These are phyloP conservation scores for Mallotus villosus DNA, from an alignment of 2,797 vertebrate species.

Conservation along the genomic window DNA sequence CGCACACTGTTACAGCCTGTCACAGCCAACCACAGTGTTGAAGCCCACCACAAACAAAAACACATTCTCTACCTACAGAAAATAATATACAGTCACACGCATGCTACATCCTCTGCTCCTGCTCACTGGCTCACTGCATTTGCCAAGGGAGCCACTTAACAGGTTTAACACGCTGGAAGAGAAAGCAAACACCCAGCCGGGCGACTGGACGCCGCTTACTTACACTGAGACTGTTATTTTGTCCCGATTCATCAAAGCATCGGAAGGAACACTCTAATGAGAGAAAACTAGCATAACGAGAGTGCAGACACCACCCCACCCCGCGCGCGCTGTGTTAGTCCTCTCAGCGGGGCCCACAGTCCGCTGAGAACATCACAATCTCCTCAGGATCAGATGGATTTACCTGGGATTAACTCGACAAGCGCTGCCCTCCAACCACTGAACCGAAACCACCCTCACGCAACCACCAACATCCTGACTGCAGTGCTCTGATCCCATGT, in stretches of 20 bases:
- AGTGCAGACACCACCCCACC: conserved; percentile 25
- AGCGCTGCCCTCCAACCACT: conserved; percentile 36
- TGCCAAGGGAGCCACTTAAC: conserved; percentile 41
- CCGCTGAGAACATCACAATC: conserved; percentile 68
- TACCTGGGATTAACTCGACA: conserved; percentile 68
- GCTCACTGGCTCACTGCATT: conserved; percentile 29
- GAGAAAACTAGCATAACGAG: conserved; percentile 49
- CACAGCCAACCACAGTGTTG: conserved; percentile 8
- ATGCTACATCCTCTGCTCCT: conserved; percentile 11
- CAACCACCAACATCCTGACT: conserved; percentile 2
- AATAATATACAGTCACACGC: not conserved
- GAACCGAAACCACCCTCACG: conserved; percentile 15
- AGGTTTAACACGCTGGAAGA: conserved; percentile 41
- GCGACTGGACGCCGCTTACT: conserved; percentile 58
- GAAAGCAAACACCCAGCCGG: conserved; percentile 34
- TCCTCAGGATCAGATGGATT: conserved; percentile 74
- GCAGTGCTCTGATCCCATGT: conserved; percentile 8
- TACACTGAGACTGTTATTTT: conserved; percentile 67
- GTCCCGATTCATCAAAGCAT: conserved; percentile 61
- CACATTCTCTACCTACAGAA: too few relatives aligned
- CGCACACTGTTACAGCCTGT: conserved; percentile 24
- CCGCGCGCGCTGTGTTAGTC: conserved; percentile 50
- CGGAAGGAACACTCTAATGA: conserved; percentile 35
- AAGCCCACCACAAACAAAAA: not conserved
- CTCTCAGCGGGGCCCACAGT: conserved; percentile 49